Percentiles rank a stretch among this genome's conserved stretches.
phyloP scores from a whole-genome alignment of 2,113 vertebrate genomes.

The Ptychochromis oligacanthus region DNA sequence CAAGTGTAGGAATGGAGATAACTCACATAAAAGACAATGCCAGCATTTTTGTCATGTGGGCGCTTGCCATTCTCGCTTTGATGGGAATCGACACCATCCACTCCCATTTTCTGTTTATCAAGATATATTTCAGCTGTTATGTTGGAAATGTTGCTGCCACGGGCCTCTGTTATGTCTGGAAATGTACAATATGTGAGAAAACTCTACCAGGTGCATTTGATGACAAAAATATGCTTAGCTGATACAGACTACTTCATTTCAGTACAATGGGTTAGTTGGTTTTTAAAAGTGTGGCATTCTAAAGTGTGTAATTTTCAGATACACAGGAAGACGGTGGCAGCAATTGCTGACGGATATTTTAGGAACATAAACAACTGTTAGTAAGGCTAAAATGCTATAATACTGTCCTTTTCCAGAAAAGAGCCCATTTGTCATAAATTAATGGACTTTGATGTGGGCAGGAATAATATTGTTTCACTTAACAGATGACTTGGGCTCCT shows the following conservation, averaged over 20 bases:
- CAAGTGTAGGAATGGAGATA: conserved; percentile 38
- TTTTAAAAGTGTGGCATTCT: neutral
- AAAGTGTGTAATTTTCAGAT: conserved; percentile 23
- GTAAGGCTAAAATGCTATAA: neutral
- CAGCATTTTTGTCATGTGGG: conserved; percentile 7
- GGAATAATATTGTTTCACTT: conserved; percentile 1
- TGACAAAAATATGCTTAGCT: conserved; percentile 4
- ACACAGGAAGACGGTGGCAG: conserved; percentile 9
- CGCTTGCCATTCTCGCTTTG: conserved; percentile 3
- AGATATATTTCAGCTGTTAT: conserved; percentile 8
- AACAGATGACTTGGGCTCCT: neutral
- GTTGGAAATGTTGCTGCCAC: conserved; percentile 10
- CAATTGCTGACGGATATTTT: conserved; percentile 37
- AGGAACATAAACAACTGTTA: conserved; percentile 11
- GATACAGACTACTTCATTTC: neutral
- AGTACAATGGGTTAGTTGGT: neutral
- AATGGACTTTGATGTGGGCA: neutral
- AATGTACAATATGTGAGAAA: conserved; percentile 7
- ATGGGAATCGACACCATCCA: conserved; percentile 6
- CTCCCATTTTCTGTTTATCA: conserved; percentile 26
- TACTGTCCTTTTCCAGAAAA: conserved; percentile 5
- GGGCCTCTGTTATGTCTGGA: conserved; percentile 10
- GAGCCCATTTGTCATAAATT: conserved; percentile 1
- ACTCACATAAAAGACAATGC: conserved; percentile 9
- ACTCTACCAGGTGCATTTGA: conserved; percentile 6